Percentiles rank a stretch among this genome's conserved stretches.
These are phyloP conservation scores for Eupithecia subumbrata DNA, from an alignment of 2,888 invertebrate species.

Conservation along the genomic window DNA sequence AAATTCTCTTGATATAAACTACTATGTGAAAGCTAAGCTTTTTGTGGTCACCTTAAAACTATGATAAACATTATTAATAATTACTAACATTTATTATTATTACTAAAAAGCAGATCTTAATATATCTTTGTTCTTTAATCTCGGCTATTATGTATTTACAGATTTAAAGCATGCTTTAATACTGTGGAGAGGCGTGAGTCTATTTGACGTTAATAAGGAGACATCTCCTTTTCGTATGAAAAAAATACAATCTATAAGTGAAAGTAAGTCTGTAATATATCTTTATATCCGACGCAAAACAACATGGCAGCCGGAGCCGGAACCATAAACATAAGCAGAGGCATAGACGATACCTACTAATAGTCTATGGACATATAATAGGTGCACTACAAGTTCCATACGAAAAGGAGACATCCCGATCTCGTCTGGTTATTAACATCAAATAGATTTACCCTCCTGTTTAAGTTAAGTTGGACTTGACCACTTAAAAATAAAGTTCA, in stretches of 20 bases:
- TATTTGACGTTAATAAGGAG: no score
- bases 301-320: no score
- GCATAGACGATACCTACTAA: no score
- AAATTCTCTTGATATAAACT: constrained; percentile 1
- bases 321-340: no score
- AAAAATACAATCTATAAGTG: no score
- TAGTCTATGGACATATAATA: no score
- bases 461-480: not conserved
- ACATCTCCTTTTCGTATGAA: no score
- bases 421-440: no score
- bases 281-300: no score
- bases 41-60: constrained; percentile 13
- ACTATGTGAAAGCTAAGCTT: constrained; percentile 27
- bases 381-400: no score
- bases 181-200: not conserved
- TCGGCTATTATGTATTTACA: not conserved
- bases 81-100: not conserved
- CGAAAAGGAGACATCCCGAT: no score
- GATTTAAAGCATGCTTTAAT: not conserved
- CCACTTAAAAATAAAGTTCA: constrained; percentile 21
- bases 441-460: not conserved
- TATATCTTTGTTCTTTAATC: not conserved
- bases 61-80: not conserved
- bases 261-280: no score
- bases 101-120: not conserved